Evolutionary conservation across 1,140 invertebrate genomes (phyloP).

Genomic region (Spodoptera litura): DNA sequence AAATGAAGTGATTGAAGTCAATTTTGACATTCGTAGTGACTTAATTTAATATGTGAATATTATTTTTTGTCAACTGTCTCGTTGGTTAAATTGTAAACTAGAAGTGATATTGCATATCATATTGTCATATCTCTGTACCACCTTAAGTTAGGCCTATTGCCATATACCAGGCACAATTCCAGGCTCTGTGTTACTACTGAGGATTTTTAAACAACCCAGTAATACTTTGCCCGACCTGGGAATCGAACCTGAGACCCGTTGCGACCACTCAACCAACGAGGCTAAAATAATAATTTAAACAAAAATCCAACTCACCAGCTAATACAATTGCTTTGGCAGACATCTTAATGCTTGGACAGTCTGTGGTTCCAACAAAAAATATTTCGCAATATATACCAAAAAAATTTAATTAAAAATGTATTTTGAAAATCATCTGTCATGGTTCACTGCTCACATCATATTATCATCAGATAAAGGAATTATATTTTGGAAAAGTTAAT

Average conservation of each 20-base stretch:
- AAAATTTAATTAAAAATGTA: neutral
- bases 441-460: neutral
- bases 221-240: too few relatives aligned
- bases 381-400: slow-evolving; percentile 6
- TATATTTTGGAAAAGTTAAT: slow-evolving; percentile 10
- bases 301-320: slow-evolving; percentile 16
- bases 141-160: too few relatives aligned
- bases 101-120: too few relatives aligned
- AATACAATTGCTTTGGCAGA: slow-evolving; percentile 17
- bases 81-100: neutral
- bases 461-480: neutral
- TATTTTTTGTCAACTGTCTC: neutral
- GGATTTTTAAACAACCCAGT: too few relatives aligned
- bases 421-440: neutral
- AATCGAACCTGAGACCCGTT: too few relatives aligned
- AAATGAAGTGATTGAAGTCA: neutral
- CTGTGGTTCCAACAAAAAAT: neutral
- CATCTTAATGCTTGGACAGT: slow-evolving; percentile 12
- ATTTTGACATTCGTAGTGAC: neutral
- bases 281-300: neutral
- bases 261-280: too few relatives aligned
- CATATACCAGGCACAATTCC: too few relatives aligned
- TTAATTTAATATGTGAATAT: neutral
- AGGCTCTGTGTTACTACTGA: too few relatives aligned
- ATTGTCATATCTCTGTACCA: too few relatives aligned